These are phyloP conservation scores for Cyanistes caeruleus DNA, from an alignment of 2,113 vertebrate genomes.

Conservation along the genomic window DNA sequence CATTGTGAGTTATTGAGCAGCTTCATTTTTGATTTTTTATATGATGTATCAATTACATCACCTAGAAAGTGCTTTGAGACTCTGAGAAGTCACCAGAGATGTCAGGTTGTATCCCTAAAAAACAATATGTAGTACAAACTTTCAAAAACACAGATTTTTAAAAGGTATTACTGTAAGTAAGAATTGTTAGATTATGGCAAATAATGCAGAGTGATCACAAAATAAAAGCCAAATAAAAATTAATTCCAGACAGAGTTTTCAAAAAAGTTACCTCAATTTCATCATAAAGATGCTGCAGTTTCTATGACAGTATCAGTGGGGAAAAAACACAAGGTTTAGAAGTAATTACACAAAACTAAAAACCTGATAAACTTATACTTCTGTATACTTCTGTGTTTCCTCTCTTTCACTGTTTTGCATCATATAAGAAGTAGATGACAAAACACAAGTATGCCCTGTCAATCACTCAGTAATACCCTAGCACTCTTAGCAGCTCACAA, in stretches of 20 bases:
- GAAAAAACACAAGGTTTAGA: not conserved
- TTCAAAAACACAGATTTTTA: fast-evolving
- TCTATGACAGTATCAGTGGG: not conserved
- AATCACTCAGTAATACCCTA: not conserved
- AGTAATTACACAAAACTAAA: not conserved
- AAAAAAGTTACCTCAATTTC: not conserved
- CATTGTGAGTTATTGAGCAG: conserved; percentile 16
- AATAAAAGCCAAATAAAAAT: not conserved
- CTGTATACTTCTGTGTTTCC: not conserved
- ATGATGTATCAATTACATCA: conserved; percentile 23
- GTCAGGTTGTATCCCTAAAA: not conserved
- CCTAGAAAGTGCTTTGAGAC: not conserved
- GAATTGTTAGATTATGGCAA: not conserved
- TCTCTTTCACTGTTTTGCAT: not conserved
- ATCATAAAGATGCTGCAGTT: not conserved
- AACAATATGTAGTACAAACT: not conserved
- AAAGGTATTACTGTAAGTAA: not conserved
- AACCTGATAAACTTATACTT: not conserved
- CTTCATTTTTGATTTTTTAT: conserved; percentile 5
- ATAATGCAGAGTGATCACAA: not conserved
- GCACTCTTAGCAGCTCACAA: not conserved
- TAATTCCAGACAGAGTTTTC: not conserved
- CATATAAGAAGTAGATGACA: not conserved
- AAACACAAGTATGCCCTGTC: not conserved
- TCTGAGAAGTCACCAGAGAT: not conserved